Evolutionary conservation across 2,113 vertebrate species (phyloP), one percentile per base, ranked within the genome.

Genomic region (Clarias macrocephalus): DNA sequence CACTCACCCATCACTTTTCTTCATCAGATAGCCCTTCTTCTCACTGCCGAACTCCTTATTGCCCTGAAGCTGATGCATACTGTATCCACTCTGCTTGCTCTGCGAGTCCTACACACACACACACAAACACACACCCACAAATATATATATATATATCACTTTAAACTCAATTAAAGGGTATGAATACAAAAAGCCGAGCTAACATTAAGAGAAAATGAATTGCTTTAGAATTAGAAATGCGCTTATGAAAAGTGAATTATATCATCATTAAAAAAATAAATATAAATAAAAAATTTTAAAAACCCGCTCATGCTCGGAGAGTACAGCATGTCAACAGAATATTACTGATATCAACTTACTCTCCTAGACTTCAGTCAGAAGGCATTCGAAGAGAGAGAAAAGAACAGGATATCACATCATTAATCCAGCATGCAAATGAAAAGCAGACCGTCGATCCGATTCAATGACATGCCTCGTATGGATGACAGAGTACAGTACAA

Each of bases 341-440:
- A 90, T 90, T 88, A 87, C 88, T 94, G 92, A 89, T 89, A 88
- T 91, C 82, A 48, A 97, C 97, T 97, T 97, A 97, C 97, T 97
- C 97, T 97, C 95, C 97, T 97, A 95, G 97, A 97, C 96, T 97
- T 97, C 96, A 94, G 95, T 96, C 95, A 95, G 96, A 97, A 95
- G 94, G 96, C 96, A 96, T 94, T 57, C 86, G 81, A 76, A 54
- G 92, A 90, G 86, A 93, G 91, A 93, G 92, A 94, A 88, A 23
- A 57, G 85, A 65, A 82, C 85, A 90, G 66, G 91, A 82, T 84
- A 82, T 84, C 52, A 68, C 79, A 80, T 59, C 79, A 84, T 84
- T 83, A 86, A 54, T 80, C 7, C 60, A 72, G 79, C 82, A 81
- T n/a, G 59, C n/a, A 80, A 87, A 79, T 65, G n/a, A 83, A 37